Evolutionary conservation across 2,888 invertebrate species (phyloP), one percentile per base, ranked within the genome.

Genomic region (Ichneumon xanthorius): DNA sequence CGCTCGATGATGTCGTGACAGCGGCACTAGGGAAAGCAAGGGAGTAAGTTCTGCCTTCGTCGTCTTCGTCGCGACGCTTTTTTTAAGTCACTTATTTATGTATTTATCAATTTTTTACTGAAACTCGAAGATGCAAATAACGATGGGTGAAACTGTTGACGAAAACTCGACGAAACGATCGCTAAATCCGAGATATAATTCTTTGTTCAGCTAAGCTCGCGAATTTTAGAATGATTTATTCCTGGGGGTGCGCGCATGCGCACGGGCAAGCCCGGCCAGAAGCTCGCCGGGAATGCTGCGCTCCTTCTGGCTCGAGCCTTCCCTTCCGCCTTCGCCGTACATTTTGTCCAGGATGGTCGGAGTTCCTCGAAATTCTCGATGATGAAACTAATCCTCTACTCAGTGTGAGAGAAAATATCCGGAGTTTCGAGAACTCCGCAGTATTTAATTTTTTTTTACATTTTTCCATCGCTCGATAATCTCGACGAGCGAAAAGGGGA

Each of bases 1-100:
- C 80, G 82, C 87, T 89, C 89, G 89, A 91, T 91, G 90, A 91
- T 91, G 90, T 88, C 90, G 88, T 91, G 91, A 91, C 90, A 89
- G 88, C 88, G 88, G 87, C 86, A 88, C 80, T 82, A 87, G 82
- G 87, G 80, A 84, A 63, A 82, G 86, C 79, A 87, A 88, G 89
- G 88, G 88, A 86, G 87, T 87, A 88, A 87, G 90, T 90, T 82
- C 40, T 19, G 9, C 63, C 30, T 16, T 61, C 16, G 26, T 33
- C 37, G 6, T n/a, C n/a, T 63, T 33, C 5, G 2, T 33, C 68
- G 19, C 19, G 40, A 33, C 6, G 9, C 79, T 50, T 16, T 48
- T 48, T 48, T 48, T 16, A 4, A 16, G 4, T 48, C 45, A 48
- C 5, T 48, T 16, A 48, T 16, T 16, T 16, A 48, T 16, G 4